A percentile compares a stretch with the other conserved stretches of the same genome.
Evolutionary conservation across 2,113 vertebrate species (phyloP).

Genomic region (Gasterosteus nipponicus): DNA sequence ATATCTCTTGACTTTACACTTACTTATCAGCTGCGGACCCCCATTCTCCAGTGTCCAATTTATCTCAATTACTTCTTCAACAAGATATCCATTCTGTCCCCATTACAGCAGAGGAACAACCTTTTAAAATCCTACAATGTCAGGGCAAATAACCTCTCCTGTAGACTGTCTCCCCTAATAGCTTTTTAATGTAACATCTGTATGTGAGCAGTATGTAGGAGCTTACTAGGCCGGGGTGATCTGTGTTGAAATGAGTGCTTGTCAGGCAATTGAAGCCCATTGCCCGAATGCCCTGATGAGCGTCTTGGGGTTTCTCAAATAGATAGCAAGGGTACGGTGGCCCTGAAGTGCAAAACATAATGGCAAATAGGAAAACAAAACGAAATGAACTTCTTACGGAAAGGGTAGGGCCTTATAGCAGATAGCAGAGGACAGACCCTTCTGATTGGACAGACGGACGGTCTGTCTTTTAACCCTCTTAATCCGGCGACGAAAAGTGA

Average conservation of each 20-base stretch:
- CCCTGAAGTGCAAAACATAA: no score
- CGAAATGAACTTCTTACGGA: no score
- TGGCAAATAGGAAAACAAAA: no score
- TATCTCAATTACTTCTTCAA: slow-evolving; percentile 1
- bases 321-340: neutral
- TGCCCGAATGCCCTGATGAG: neutral
- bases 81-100: neutral
- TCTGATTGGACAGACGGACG: no score
- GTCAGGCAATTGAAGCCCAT: slow-evolving; percentile 8
- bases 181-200: neutral
- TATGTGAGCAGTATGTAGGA: slow-evolving; percentile 11
- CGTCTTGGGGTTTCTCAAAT: slow-evolving; percentile 35
- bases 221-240: slow-evolving; percentile 10
- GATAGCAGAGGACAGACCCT: no score
- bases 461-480: no score
- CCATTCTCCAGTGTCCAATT: neutral
- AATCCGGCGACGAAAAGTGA: no score
- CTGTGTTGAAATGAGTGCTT: no score
- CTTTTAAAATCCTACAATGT: slow-evolving; percentile 6
- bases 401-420: no score
- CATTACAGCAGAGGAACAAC: neutral
- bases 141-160: neutral
- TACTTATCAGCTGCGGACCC: neutral
- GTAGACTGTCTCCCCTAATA: neutral
- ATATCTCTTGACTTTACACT: slow-evolving; percentile 6